Evolutionary conservation across 2,113 vertebrate species (phyloP).

Genomic region (Pelusios castaneus): DNA sequence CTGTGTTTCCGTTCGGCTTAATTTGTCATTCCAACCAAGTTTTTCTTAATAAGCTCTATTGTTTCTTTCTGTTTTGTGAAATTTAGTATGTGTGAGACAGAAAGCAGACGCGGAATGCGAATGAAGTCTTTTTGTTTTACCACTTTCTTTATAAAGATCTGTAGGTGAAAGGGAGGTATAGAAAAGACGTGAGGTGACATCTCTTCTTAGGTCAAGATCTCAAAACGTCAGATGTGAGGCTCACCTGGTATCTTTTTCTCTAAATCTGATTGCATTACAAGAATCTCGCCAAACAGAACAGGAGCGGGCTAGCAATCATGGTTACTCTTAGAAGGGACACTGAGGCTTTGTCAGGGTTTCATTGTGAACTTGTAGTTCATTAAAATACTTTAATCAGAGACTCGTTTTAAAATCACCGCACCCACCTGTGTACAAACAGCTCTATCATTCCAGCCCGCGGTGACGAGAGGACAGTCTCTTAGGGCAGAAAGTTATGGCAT

Average conservation of each 20-base stretch:
- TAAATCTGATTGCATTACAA: neutral
- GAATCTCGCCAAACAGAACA: conserved; percentile 23
- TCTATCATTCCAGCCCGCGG: conserved; percentile 52
- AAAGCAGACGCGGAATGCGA: conserved; percentile 82
- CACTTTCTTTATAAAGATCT: conserved; percentile 46
- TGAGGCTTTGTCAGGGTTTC: conserved; percentile 55
- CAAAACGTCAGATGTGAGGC: conserved; percentile 20
- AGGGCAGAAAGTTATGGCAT: conserved; percentile 57
- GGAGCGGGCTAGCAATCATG: conserved; percentile 44
- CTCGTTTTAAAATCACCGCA: conserved; percentile 49
- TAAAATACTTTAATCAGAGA: conserved; percentile 62
- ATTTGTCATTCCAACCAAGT: conserved; percentile 83
- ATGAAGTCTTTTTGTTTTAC: conserved; percentile 73
- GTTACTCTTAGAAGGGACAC: conserved; percentile 65
- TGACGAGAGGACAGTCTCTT: conserved; percentile 65
- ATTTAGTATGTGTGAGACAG: conserved; percentile 83
- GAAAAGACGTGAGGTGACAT: conserved; percentile 4
- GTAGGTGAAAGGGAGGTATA: conserved; percentile 42
- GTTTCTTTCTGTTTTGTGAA: conserved; percentile 84
- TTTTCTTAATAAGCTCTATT: conserved; percentile 84
- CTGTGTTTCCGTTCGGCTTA: conserved; percentile 78
- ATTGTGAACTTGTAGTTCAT: conserved; percentile 49
- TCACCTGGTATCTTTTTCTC: conserved; percentile 41
- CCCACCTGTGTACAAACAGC: conserved; percentile 63
- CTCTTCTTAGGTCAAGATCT: conserved; percentile 41